These are phyloP conservation scores for Acronicta alni DNA, from an alignment of 2,888 invertebrate genomes.

Conservation along the genomic window DNA sequence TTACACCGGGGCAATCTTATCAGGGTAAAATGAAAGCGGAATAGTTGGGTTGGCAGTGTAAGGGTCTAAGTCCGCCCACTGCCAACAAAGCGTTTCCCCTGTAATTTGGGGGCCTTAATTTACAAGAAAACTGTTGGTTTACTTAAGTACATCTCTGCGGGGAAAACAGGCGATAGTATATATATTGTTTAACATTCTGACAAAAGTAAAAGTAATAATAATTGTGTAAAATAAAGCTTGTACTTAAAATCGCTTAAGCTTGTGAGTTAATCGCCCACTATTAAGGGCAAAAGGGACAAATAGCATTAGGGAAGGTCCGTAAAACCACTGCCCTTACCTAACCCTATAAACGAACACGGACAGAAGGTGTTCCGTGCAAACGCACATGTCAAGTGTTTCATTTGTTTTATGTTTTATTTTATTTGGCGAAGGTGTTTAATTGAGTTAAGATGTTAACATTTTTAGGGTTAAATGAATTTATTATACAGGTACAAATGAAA, in stretches of 20 bases:
- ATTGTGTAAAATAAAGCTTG: neutral
- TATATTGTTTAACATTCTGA: too few species aligned
- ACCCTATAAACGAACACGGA: slow-evolving; percentile 45
- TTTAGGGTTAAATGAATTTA: neutral
- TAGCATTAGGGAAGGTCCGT: slow-evolving; percentile 49
- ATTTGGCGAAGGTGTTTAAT: slow-evolving; percentile 6
- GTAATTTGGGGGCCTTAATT: too few species aligned
- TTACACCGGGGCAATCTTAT: too few species aligned
- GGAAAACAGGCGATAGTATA: too few species aligned
- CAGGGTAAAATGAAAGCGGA: too few species aligned
- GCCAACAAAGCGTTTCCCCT: too few species aligned
- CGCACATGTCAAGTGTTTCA: slow-evolving; percentile 42
- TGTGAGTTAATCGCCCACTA: slow-evolving; percentile 11
- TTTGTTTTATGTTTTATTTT: slow-evolving; percentile 36
- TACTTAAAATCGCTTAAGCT: slow-evolving; percentile 9
- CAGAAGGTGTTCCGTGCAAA: slow-evolving; percentile 42
- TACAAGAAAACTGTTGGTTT: too few species aligned
- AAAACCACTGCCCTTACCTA: slow-evolving; percentile 50
- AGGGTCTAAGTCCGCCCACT: too few species aligned
- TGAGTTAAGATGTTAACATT: neutral
- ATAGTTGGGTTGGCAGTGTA: too few species aligned
- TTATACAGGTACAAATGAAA: too few species aligned
- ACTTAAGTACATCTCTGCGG: too few species aligned
- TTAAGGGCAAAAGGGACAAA: slow-evolving; percentile 50
- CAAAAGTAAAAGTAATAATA: too few species aligned